Conservation (phyloP, 2,113 vertebrate genomes). For the human (Homo sapiens) region GRCh38 chr4:3630501-3631000, state of each 20-base stretch:
- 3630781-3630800: not conserved
- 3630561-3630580: not conserved
- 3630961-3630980: not conserved
- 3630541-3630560: not conserved
- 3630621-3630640: not conserved
- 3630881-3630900: too few relatives aligned
- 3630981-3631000: not conserved
- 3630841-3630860: not conserved
- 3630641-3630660: not conserved
- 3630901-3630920: not conserved
- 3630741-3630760: not conserved
- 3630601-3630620: not conserved
- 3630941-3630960: fast-evolving
- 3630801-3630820: not conserved
- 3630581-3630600: not conserved
- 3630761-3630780: fast-evolving
- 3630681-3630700: not conserved
- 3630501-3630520: fast-evolving
- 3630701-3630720: not conserved
- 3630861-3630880: not conserved
- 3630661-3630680: not conserved
- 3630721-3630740: not conserved
- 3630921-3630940: not conserved
- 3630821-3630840: too few relatives aligned
- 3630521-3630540: fast-evolving